A percentile compares a stretch with the other conserved stretches of the same genome.
Conservation (phyloP, 2,888 invertebrate genomes). For the Aplocera efformata region DNA sequence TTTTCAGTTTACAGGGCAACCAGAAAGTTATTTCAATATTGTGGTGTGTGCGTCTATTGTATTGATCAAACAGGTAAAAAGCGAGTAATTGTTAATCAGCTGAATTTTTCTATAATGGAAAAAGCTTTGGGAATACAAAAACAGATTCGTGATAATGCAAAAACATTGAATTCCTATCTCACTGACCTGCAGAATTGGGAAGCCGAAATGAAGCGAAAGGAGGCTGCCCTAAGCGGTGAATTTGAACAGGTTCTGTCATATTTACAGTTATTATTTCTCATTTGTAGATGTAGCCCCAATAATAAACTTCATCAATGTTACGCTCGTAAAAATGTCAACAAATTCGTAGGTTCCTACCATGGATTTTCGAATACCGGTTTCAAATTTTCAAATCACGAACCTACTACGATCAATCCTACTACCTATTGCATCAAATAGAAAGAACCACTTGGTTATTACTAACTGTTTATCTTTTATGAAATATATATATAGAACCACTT, state of each 20-base stretch:
- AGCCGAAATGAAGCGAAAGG: conserved; percentile 86
- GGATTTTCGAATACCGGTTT: too few relatives aligned
- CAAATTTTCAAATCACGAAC: too few relatives aligned
- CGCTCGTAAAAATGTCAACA: not conserved
- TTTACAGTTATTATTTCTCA: conserved; percentile 37
- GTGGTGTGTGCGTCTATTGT: conserved; percentile 12
- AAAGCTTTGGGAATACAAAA: conserved; percentile 84
- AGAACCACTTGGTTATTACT: too few relatives aligned
- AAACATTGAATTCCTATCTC: conserved; percentile 84
- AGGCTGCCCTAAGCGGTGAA: conserved; percentile 76
- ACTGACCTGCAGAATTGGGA: conserved; percentile 87
- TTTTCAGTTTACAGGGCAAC: conserved; percentile 30
- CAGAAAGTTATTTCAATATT: conserved; percentile 30
- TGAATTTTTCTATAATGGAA: conserved; percentile 66
- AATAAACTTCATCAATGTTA: conserved; percentile 3
- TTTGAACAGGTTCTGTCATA: conserved; percentile 69
- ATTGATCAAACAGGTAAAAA: conserved; percentile 58
- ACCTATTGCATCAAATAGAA: too few relatives aligned
- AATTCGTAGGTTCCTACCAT: too few relatives aligned
- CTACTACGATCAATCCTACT: too few relatives aligned
- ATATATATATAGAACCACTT: too few relatives aligned
- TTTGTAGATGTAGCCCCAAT: conserved; percentile 12
- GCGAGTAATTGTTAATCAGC: conserved; percentile 31
- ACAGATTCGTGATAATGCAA: conserved; percentile 85
- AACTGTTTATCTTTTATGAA: too few relatives aligned